Base-by-base conservation (phyloP, 1,140 invertebrate genomes). In the Choristoneura fumiferana region DNA sequence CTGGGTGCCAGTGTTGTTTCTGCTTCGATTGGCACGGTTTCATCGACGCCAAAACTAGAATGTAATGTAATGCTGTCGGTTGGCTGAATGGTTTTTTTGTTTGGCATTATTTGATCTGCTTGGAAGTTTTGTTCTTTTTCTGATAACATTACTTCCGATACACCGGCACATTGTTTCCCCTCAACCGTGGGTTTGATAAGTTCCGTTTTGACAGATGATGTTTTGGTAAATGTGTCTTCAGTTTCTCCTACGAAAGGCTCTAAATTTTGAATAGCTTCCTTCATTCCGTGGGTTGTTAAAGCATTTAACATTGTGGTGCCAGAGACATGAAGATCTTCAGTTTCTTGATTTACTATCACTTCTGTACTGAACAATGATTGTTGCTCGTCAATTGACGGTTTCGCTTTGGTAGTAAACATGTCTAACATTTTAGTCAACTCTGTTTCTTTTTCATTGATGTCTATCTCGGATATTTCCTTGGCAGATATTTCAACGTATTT, bases 391-490 rank as follows among this genome's bases (percentile, higher is more conserved):
- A 82, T 37, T 34, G 59, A 38, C 10, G 61, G 14, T 33, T 69
- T 38, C 12, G 75, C 79, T 33, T 14, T 57, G 9, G 37, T 60
- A 53, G 39, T 38, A 18, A 37, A 38, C 29, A 61, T 14, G 15
- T 70, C 54, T 37, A 49, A 38, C n/a, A 14, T 18, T 49, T 63
- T 53, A 17, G 60, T 22, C 8, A 76, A 56, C 40, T 62, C 13
- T n/a, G 60, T 67, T 71, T 84, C 81, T 18, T 67, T 79, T 72
- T 84, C 81, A 6, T 54, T 60, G 18, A 65, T 58, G 58, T 79
- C 60, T 43, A 78, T 45, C 72, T 76, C 75, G 6, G 59, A 57
- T 49, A 77, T 71, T 77, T 78, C 61, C 39, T 73, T 76, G 10
- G 77, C 69, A 40, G 58, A 18, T 14, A 36, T 35, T 71, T 76